A percentile compares a stretch with the other conserved stretches of the same genome.
Evolutionary conservation across 1,140 invertebrate species (phyloP).

Genomic region (Lerema accius): DNA sequence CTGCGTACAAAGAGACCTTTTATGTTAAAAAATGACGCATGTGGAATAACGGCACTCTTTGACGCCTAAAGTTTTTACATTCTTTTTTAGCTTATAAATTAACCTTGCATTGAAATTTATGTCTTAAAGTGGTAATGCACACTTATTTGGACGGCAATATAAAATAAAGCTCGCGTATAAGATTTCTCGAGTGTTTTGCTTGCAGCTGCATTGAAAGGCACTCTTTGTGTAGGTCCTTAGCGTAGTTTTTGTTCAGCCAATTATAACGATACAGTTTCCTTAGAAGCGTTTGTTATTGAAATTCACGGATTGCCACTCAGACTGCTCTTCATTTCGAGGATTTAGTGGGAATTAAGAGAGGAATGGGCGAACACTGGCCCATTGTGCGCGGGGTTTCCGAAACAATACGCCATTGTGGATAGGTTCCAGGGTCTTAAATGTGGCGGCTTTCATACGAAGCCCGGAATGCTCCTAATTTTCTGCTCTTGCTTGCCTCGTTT

Average conservation of each 20-base stretch:
- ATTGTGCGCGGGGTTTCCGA: slow-evolving; percentile 60
- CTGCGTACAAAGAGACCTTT: not conserved
- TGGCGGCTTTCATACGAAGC: slow-evolving; percentile 43
- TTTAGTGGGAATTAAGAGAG: slow-evolving; percentile 67
- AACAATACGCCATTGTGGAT: slow-evolving; percentile 71
- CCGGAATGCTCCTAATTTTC: slow-evolving; percentile 36
- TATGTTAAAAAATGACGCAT: not conserved
- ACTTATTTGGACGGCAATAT: not conserved
- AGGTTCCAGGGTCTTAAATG: slow-evolving; percentile 54
- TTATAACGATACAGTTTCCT: slow-evolving; percentile 65
- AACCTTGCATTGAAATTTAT: too few species aligned
- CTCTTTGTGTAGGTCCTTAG: slow-evolving; percentile 7
- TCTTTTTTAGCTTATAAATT: too few species aligned
- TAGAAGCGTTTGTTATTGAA: slow-evolving; percentile 59
- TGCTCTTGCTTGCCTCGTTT: slow-evolving; percentile 32
- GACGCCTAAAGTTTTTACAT: too few species aligned
- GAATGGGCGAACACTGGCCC: slow-evolving; percentile 54
- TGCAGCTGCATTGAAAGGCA: not conserved
- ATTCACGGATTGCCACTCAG: slow-evolving; percentile 67
- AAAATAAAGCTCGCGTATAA: too few species aligned
- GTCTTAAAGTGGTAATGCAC: not conserved
- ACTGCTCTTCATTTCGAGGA: slow-evolving; percentile 62
- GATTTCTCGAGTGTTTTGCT: not conserved
- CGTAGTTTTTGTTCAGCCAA: slow-evolving; percentile 64
- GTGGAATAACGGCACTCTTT: not conserved